Conservation (phyloP, 1,140 invertebrate species). For the Dryas iulia region DNA sequence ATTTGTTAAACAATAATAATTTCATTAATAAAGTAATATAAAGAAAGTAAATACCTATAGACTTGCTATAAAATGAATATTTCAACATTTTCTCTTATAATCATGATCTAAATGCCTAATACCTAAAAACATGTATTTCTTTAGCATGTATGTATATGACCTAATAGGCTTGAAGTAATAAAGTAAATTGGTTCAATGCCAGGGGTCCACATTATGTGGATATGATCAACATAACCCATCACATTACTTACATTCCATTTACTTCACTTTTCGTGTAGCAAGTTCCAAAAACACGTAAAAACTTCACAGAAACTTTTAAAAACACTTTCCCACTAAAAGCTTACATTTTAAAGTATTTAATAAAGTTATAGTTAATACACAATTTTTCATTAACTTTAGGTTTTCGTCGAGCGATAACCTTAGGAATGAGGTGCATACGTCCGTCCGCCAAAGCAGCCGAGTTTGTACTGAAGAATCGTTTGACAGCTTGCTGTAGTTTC, state of each 20-base stretch:
- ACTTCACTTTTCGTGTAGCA: neutral
- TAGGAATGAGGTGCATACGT: constrained; percentile 20
- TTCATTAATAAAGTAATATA: neutral
- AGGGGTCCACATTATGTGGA: constrained; percentile 33
- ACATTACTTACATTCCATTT: constrained; percentile 7
- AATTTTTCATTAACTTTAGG: neutral
- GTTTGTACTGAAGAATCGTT: constrained; percentile 38
- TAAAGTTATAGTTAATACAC: neutral
- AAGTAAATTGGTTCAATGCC: constrained; percentile 30
- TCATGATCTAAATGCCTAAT: neutral
- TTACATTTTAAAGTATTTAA: neutral
- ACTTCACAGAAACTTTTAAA: constrained; percentile 12
- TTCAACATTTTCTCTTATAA: neutral
- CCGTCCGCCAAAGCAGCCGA: constrained; percentile 28
- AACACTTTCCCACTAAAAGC: neutral
- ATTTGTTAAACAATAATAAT: neutral
- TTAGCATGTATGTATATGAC: neutral
- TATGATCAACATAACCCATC: constrained; percentile 38
- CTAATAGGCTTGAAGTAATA: neutral
- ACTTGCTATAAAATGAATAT: neutral
- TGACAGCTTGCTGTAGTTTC: constrained; percentile 3
- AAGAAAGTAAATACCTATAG: neutral
- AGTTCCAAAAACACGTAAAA: constrained; percentile 7
- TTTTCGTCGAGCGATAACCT: neutral
- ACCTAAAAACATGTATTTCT: neutral